Conservation (phyloP, 2,797 vertebrate genomes). For the Enteromius argenteus region DNA sequence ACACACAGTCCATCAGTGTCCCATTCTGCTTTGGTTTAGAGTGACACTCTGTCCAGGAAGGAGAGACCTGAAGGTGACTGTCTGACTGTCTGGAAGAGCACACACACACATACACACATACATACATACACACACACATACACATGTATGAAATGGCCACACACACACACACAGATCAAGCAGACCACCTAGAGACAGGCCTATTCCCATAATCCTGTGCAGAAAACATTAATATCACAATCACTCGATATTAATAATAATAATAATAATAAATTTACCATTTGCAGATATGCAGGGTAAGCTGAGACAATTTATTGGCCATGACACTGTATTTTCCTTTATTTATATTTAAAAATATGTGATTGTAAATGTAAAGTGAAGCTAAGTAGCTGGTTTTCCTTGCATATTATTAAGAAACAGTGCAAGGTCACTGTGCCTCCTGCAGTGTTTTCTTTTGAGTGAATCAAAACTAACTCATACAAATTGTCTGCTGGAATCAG, state of each 20-base stretch:
- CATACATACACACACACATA: not conserved
- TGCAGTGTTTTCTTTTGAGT: not conserved
- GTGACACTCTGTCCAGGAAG: slow-evolving; percentile 39
- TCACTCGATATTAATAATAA: not conserved
- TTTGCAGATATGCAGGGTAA: not conserved
- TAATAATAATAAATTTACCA: not conserved
- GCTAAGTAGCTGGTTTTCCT: slow-evolving; percentile 55
- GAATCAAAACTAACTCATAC: not conserved
- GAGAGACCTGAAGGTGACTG: slow-evolving; percentile 75
- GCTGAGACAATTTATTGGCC: not conserved
- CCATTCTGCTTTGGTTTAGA: slow-evolving; percentile 45
- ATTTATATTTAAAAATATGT: slow-evolving; percentile 50
- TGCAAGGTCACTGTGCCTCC: not conserved
- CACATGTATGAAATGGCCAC: not conserved
- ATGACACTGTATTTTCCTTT: not conserved
- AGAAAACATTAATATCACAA: not conserved
- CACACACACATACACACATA: slow-evolving; percentile 28
- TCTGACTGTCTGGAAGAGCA: slow-evolving; percentile 68
- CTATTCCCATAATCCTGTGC: not conserved
- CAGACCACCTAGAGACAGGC: slow-evolving; percentile 24
- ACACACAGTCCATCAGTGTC: slow-evolving; percentile 46
- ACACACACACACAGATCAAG: slow-evolving; percentile 34
- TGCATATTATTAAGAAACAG: slow-evolving; percentile 1
- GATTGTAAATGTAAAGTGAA: slow-evolving; percentile 30
- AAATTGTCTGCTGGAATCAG: not conserved